Percentiles rank a stretch among this genome's conserved stretches.
phyloP scores from a whole-genome alignment of 2,113 vertebrate species.

The Pelmatolapia mariae region DNA sequence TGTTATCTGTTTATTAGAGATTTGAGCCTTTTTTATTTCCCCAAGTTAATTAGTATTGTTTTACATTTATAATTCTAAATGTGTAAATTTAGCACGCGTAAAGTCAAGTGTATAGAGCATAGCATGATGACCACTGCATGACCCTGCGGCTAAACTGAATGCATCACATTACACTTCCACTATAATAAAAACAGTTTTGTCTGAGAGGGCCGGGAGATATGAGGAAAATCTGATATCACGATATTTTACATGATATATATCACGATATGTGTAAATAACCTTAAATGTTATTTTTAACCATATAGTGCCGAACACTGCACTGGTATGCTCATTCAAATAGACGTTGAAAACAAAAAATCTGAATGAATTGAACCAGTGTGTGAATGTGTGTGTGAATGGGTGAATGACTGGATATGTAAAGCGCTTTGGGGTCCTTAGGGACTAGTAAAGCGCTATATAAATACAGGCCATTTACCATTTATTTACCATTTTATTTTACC shows the following conservation, averaged over 20 bases:
- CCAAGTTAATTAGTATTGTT: not conserved
- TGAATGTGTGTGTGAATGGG: too few relatives aligned
- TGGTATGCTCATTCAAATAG: not conserved
- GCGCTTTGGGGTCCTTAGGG: too few relatives aligned
- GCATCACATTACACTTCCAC: not conserved
- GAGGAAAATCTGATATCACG: not conserved
- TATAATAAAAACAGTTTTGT: not conserved
- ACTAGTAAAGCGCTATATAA: too few relatives aligned
- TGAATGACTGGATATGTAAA: too few relatives aligned
- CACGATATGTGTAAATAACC: not conserved
- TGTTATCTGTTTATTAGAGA: not conserved
- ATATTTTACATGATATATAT: not conserved
- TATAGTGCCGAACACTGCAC: not conserved
- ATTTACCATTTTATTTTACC: not conserved
- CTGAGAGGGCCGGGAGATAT: not conserved
- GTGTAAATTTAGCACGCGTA: fast-evolving
- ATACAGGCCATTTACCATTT: too few relatives aligned
- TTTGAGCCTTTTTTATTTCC: not conserved
- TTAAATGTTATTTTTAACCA: not conserved
- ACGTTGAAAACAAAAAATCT: not conserved
- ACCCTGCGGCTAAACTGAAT: not conserved
- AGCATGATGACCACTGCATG: not conserved
- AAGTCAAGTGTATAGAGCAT: fast-evolving
- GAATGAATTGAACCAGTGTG: too few relatives aligned
- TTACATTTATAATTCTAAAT: not conserved